Evolutionary conservation across 2,888 invertebrate species (phyloP).

Genomic region (Chrysolina oricalcia): DNA sequence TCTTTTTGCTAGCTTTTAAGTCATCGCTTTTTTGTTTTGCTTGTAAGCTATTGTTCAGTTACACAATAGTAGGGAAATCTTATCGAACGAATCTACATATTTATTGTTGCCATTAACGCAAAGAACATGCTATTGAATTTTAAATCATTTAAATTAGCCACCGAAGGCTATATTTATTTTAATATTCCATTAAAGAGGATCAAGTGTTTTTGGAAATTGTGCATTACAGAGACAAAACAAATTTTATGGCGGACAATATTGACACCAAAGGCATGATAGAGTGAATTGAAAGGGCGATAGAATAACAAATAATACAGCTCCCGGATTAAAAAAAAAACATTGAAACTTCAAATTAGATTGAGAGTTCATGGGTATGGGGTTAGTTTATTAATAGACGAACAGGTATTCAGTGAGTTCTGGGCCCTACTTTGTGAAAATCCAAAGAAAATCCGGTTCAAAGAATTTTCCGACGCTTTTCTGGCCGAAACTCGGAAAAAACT

Average conservation of each 20-base stretch:
- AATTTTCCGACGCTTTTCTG: no score
- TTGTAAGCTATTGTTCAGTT: constrained; percentile 50
- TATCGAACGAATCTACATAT: constrained; percentile 69
- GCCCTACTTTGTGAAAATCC: no score
- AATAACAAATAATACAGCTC: no score
- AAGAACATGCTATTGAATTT: constrained; percentile 69
- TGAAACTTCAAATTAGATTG: no score
- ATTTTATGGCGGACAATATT: background rate
- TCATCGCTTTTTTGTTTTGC: constrained; percentile 55
- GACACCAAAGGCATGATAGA: no score
- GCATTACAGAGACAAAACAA: background rate
- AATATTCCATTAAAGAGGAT: constrained; percentile 53
- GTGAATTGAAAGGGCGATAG: no score
- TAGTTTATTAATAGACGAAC: no score
- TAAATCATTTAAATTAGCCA: constrained; percentile 69
- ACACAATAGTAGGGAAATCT: constrained; percentile 66
- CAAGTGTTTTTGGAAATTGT: constrained; percentile 54
- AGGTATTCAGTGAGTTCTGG: no score
- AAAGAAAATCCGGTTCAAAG: no score
- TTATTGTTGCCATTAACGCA: constrained; percentile 70
- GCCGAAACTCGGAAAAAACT: no score
- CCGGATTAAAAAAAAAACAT: no score
- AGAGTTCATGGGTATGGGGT: no score
- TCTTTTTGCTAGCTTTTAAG: constrained; percentile 50
- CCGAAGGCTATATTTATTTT: constrained; percentile 35